A percentile compares a stretch with the other conserved stretches of the same genome.
Evolutionary conservation across 2,888 invertebrate species (phyloP).

Genomic region (Cartodere bifasciata): DNA sequence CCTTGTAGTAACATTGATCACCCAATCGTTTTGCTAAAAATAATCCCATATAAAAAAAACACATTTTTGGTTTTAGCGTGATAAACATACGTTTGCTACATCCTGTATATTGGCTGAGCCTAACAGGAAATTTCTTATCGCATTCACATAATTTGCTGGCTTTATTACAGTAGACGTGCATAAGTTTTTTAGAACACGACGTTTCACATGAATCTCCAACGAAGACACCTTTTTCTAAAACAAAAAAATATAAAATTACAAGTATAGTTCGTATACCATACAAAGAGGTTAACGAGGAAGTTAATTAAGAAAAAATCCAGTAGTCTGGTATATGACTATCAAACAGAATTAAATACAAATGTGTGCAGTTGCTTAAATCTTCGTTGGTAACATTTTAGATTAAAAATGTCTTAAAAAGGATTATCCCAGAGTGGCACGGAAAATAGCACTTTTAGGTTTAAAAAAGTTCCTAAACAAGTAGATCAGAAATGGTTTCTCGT

Average conservation of each 20-base stretch:
- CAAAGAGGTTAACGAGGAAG: no score
- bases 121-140: constrained; percentile 70
- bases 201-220: constrained; percentile 69
- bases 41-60: constrained; percentile 6
- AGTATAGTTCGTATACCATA: constrained; percentile 32
- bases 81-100: constrained; percentile 80
- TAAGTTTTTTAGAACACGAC: constrained; percentile 57
- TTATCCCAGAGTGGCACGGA: no score
- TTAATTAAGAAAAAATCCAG: no score
- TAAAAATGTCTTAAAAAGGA: no score
- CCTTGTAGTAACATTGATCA: constrained; percentile 77
- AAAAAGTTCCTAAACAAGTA: no score
- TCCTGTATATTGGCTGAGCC: constrained; percentile 60
- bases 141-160: constrained; percentile 60
- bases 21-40: constrained; percentile 69
- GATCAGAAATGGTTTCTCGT: no score
- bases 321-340: no score
- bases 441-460: no score
- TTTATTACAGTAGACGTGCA: constrained; percentile 68
- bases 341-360: no score
- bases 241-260: constrained; percentile 21
- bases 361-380: no score
- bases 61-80: no score
- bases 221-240: constrained; percentile 59
- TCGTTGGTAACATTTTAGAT: no score